These are phyloP conservation scores for Papilio machaon DNA, from an alignment of 1,140 invertebrate genomes.

Conservation along the genomic window DNA sequence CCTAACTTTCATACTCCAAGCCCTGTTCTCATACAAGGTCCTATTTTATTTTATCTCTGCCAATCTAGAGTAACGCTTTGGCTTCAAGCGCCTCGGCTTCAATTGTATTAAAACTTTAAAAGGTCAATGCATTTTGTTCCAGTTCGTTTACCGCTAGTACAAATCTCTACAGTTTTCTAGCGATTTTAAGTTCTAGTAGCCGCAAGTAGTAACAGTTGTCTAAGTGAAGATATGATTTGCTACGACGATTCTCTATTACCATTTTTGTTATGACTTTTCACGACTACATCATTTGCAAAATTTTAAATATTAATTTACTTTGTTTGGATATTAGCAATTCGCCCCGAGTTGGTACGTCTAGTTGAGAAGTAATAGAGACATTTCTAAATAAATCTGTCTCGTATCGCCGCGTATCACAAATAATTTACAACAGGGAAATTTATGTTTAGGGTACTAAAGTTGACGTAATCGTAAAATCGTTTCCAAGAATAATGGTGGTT, in stretches of 20 bases:
- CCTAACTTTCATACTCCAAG: constrained; percentile 5
- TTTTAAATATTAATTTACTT: not conserved
- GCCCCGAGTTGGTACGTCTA: not conserved
- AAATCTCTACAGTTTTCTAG: not conserved
- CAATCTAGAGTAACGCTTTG: constrained; percentile 31
- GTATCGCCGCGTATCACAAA: not conserved
- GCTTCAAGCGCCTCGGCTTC: not conserved
- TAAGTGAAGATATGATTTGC: not conserved
- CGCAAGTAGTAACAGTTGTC: not conserved
- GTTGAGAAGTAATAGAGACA: not conserved
- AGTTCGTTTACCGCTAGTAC: constrained; percentile 30
- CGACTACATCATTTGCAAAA: not conserved
- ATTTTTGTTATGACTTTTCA: not conserved
- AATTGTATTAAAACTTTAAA: constrained; percentile 35
- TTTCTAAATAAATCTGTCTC: not conserved
- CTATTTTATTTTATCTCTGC: constrained; percentile 28
- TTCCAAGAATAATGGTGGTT: constrained; percentile 13
- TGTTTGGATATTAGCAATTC: not conserved
- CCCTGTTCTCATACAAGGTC: not conserved
- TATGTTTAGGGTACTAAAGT: constrained; percentile 9
- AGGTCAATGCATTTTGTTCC: constrained; percentile 36
- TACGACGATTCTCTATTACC: not conserved
- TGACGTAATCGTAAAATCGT: constrained; percentile 20
- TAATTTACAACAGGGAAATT: constrained; percentile 1
- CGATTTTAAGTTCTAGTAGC: constrained; percentile 14